A percentile compares a stretch with the other conserved stretches of the same genome.
Evolutionary conservation across 2,888 invertebrate genomes (phyloP).

Genomic region (Sycophila texana): DNA sequence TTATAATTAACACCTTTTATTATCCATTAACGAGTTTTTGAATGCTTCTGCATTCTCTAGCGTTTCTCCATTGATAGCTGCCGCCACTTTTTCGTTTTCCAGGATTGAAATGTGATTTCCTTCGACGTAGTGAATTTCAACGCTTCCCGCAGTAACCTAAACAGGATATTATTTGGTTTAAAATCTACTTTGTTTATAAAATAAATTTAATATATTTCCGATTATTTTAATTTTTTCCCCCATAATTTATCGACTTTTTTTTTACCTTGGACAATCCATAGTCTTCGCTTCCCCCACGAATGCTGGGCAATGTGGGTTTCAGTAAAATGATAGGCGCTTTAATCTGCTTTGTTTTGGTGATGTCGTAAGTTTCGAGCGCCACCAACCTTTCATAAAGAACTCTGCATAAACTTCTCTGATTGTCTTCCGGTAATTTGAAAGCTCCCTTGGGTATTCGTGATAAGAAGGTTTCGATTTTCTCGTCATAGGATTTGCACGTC

Average conservation of each 20-base stretch:
- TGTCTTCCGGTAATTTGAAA: conserved; percentile 70
- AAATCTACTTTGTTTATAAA: background rate
- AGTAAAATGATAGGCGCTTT: conserved; percentile 80
- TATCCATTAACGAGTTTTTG: background rate
- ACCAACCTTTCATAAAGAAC: conserved; percentile 78
- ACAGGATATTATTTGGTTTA: conserved; percentile 52
- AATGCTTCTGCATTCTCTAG: background rate
- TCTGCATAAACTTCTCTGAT: conserved; percentile 73
- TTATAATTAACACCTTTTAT: background rate
- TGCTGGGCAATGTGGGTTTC: conserved; percentile 80
- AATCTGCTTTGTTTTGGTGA: conserved; percentile 76
- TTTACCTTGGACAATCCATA: conserved; percentile 78
- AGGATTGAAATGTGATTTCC: background rate
- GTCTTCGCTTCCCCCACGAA: conserved; percentile 80
- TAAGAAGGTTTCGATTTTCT: conserved; percentile 78
- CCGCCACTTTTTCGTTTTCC: background rate
- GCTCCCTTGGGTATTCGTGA: conserved; percentile 75
- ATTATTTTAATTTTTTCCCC: background rate
- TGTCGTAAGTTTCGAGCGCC: conserved; percentile 77
- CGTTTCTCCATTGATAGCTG: background rate
- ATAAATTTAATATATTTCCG: background rate
- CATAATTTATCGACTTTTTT: conserved; percentile 1
- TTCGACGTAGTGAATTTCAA: background rate
- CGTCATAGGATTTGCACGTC: conserved; percentile 78
- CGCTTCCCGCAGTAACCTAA: conserved; percentile 76